Evolutionary conservation across 1,140 invertebrate genomes (phyloP), one percentile per base, ranked within the genome.

Genomic region (Papilio polyxenes): DNA sequence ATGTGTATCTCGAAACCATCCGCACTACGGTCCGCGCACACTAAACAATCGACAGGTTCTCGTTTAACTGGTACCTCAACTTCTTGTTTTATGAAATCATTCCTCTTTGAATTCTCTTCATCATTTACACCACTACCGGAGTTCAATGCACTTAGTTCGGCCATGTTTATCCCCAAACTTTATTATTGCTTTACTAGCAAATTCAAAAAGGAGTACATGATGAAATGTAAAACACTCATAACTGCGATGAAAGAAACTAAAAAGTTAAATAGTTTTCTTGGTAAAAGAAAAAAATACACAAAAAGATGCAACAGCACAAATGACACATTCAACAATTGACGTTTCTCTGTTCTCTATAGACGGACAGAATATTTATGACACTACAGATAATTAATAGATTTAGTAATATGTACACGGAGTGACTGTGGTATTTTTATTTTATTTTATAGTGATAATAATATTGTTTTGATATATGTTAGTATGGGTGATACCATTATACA

Each of bases 41-140:
- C 87, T 56, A 89, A 72, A 82, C 93, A 94, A 82, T 94, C 93
- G 20, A 87, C 87, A 7, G 86, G 84, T 83, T 93, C 93, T 15
- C 84, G 86, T 82, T 94, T 94, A 31, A 93, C 86, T 59, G 83
- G 83, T 51, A 92, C 85, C 1, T 89, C 90, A 31, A 86, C 59
- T 82, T 94, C 92, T 79, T 88, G 87, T 81, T 94, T 93, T 69
- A 93, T 91, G 40, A 40, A 62, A 80, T 80, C 40, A 69, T 80
- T 49, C 11, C 44, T 80, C 37, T 80, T 69, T 80, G 48, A 65
- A 49, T 69, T 80, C n/a, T 77, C 75, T 23, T 80, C 78, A 62
- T 44, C 76, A 80, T 65, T 80, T 69, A 81, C 82, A 85, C 82
- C 80, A 65, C 78, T 86, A 83, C 78, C 80, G 80, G 87, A 84